These are phyloP conservation scores for Eumeta japonica DNA, from an alignment of 1,140 invertebrate species.

Conservation along the genomic window DNA sequence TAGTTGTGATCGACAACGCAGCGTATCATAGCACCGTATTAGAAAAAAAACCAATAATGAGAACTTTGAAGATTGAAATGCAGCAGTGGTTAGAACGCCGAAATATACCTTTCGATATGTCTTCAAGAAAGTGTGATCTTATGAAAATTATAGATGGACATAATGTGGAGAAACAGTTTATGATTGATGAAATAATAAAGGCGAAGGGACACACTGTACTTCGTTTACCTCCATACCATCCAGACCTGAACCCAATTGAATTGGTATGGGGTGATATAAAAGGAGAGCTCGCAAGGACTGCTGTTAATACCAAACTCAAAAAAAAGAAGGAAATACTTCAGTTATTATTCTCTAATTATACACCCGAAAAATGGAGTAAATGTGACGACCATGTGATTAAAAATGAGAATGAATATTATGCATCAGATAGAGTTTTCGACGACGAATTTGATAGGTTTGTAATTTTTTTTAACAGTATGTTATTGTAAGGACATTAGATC, in stretches of 20 bases:
- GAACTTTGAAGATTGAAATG: not conserved
- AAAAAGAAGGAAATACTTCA: not conserved
- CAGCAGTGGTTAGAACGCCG: not conserved
- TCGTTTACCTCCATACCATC: constrained; percentile 30
- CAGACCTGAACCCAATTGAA: constrained; percentile 35
- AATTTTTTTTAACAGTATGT: not conserved
- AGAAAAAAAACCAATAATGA: constrained; percentile 1
- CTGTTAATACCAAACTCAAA: constrained; percentile 15
- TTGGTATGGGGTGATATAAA: constrained; percentile 29
- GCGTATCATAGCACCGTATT: not conserved
- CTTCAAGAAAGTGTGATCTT: not conserved
- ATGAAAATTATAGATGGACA: not conserved
- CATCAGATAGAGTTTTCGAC: not conserved
- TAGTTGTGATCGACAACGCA: constrained; percentile 11
- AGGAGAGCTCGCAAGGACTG: constrained; percentile 12
- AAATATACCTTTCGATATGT: not conserved
- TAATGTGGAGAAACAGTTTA: constrained; percentile 9
- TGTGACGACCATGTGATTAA: constrained; percentile 1
- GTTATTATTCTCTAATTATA: not conserved
- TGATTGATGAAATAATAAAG: constrained; percentile 5
- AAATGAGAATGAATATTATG: constrained; percentile 3
- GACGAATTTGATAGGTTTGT: not conserved
- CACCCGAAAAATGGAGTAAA: not conserved
- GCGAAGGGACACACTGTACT: constrained; percentile 12
- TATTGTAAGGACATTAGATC: no score